phyloP scores from a whole-genome alignment of 2,797 vertebrate species.

The Zenarchopterus dispar region DNA sequence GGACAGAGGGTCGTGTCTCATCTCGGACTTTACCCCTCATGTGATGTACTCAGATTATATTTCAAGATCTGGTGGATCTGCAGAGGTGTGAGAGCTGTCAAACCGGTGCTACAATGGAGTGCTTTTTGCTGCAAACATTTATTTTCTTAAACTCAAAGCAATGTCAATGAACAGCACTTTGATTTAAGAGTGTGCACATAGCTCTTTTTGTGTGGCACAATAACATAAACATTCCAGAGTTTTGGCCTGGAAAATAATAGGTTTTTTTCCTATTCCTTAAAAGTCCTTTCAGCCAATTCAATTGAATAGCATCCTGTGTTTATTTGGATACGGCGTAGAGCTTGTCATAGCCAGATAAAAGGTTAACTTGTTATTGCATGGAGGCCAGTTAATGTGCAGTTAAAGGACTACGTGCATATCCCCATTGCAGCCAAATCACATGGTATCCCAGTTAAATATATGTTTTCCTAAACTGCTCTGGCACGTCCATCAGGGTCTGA shows the following conservation, averaged over 20 bases:
- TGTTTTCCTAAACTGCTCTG: slow-evolving; percentile 67
- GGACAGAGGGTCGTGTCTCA: too few relatives aligned
- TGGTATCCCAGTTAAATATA: slow-evolving; percentile 79
- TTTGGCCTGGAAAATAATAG: slow-evolving; percentile 67
- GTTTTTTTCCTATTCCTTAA: slow-evolving; percentile 49
- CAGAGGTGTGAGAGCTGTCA: slow-evolving; percentile 17
- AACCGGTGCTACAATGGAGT: too few relatives aligned
- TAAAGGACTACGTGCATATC: slow-evolving; percentile 75
- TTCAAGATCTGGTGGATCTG: slow-evolving; percentile 30
- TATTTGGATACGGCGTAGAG: slow-evolving; percentile 72
- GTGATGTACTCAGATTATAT: too few relatives aligned
- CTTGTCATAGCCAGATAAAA: slow-evolving; percentile 82
- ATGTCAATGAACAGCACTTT: slow-evolving; percentile 70
- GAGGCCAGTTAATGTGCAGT: slow-evolving; percentile 81
- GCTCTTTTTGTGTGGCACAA: slow-evolving; percentile 54
- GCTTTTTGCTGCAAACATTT: slow-evolving; percentile 19
- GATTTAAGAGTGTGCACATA: slow-evolving; percentile 47
- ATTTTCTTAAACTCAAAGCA: slow-evolving; percentile 41
- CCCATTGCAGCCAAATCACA: slow-evolving; percentile 76
- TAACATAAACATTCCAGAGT: slow-evolving; percentile 65
- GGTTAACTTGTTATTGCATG: slow-evolving; percentile 81
- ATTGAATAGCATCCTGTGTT: slow-evolving; percentile 73
- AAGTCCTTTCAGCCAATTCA: slow-evolving; percentile 51
- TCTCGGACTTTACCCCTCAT: too few relatives aligned
- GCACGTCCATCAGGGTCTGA: slow-evolving; percentile 72